These are phyloP conservation scores for Agriopis marginaria DNA, from an alignment of 2,888 invertebrate genomes.

Conservation along the genomic window DNA sequence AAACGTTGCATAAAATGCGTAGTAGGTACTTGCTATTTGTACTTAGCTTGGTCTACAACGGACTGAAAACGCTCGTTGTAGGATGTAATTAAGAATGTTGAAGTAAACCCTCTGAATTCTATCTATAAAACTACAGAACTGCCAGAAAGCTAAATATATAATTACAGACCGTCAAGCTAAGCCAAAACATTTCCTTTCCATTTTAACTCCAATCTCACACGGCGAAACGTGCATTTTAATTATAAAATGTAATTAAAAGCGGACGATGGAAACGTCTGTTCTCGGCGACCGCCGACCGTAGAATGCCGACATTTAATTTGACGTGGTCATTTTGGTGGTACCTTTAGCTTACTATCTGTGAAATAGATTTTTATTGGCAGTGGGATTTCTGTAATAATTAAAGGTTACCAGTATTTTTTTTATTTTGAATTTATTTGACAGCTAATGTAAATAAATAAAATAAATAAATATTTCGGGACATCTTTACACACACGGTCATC, in stretches of 20 bases:
- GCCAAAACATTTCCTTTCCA: constrained; percentile 19
- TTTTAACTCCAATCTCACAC: constrained; percentile 13
- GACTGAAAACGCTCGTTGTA: no score
- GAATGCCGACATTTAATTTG: constrained; percentile 72
- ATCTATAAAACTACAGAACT: neutral
- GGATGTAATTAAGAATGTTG: neutral
- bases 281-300: constrained; percentile 52
- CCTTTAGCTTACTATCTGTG: neutral
- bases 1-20: no score
- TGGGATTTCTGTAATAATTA: neutral
- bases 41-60: no score
- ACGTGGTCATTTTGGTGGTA: constrained; percentile 59
- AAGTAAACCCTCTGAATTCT: neutral
- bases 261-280: constrained; percentile 48
- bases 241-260: constrained; percentile 69
- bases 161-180: constrained; percentile 3
- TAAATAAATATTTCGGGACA: no score
- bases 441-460: no score
- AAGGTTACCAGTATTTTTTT: neutral
- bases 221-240: constrained; percentile 60
- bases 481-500: no score
- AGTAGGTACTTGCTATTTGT: no score
- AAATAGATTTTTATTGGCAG: neutral
- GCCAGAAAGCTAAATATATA: neutral
- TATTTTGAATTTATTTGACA: no score